Base-by-base conservation (phyloP, 2,888 invertebrate genomes). In the Cryptophagus acutangulus region DNA sequence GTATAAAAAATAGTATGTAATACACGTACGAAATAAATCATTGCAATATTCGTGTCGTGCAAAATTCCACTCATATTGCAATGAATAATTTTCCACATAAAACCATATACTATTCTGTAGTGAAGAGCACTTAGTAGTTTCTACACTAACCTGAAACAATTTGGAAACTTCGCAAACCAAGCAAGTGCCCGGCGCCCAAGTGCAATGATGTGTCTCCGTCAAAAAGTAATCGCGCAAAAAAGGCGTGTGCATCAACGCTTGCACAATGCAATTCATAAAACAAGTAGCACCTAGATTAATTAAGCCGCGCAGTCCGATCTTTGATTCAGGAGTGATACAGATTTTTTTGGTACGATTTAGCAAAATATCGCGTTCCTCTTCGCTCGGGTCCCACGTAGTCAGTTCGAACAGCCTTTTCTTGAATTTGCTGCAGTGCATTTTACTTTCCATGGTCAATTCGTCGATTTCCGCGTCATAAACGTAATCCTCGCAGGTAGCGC, bases 261-360 rank as follows among this genome's bases (percentile, higher is more conserved):
- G 92, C 6, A 97, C 86, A 58, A 97, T 94, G 64, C 94, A 94
- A 71, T 95, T 97, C 92, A 99, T 94, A 67, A 95, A 99, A 72
- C 97, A 99, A 2, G 97, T 97, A 54, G 93, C 88, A 20, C 97
- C 97, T 48, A 99, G 75, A 72, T 99, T 99, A 59, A 95, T 84
- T 40, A 99, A 73, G 0, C 97, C 97, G 39, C 97, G 77, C 42
- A 99, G 74, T 25, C 97, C 92, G 47, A 92, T 85, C 18, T 87
- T 87, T 39, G 89, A 85, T 61, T 86, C 83, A 37, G 87, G 82
- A 47, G 85, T 79, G 46, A 92, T 84, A 51, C 85, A 75, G 36
- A 90, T 78, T 40, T 89, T 76, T 54, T 85, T 84, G 3, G 88
- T 82, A 60, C 90, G 81, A 37, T 81, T 79, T 41, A 81, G 71